Percentiles rank a stretch among this genome's conserved stretches.
phyloP scores from a whole-genome alignment of 2,113 vertebrate genomes.

The Propithecus coquereli region DNA sequence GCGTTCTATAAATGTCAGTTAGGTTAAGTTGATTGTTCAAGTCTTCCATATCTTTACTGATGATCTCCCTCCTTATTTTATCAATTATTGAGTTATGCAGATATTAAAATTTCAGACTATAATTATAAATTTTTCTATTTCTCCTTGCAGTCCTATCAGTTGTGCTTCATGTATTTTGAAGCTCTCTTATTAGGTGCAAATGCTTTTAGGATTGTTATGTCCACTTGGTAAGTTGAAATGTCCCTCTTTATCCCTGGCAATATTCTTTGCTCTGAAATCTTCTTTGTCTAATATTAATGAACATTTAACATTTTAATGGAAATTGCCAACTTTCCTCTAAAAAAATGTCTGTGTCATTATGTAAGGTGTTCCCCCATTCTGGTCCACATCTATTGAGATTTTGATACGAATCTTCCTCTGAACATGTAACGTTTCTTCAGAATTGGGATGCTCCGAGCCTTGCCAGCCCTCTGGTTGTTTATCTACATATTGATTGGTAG shows the following conservation, averaged over 20 bases:
- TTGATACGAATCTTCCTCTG: conserved; percentile 17
- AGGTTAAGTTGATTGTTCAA: neutral
- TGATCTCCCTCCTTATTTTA: neutral
- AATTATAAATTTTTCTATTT: conserved; percentile 35
- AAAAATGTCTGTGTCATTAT: neutral
- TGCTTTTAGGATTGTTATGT: neutral
- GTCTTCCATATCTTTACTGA: neutral
- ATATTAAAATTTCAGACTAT: conserved; percentile 26
- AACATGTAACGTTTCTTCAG: conserved; percentile 6
- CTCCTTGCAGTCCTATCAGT: neutral
- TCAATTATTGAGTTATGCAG: neutral
- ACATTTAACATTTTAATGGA: conserved; percentile 25
- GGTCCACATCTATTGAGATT: neutral
- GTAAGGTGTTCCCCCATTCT: neutral
- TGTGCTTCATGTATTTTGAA: conserved; percentile 36
- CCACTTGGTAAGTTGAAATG: conserved; percentile 11
- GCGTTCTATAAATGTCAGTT: neutral
- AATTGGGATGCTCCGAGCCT: neutral
- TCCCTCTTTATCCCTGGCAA: neutral
- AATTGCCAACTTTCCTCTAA: neutral
- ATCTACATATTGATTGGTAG: neutral
- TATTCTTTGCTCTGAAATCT: conserved; percentile 26
- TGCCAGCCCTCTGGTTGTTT: neutral
- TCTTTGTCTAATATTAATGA: neutral
- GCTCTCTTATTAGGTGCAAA: neutral